Percentiles rank a stretch among this genome's conserved stretches.
phyloP scores from a whole-genome alignment of 2,113 vertebrate genomes.

The Microcebus lehilahytsara region DNA sequence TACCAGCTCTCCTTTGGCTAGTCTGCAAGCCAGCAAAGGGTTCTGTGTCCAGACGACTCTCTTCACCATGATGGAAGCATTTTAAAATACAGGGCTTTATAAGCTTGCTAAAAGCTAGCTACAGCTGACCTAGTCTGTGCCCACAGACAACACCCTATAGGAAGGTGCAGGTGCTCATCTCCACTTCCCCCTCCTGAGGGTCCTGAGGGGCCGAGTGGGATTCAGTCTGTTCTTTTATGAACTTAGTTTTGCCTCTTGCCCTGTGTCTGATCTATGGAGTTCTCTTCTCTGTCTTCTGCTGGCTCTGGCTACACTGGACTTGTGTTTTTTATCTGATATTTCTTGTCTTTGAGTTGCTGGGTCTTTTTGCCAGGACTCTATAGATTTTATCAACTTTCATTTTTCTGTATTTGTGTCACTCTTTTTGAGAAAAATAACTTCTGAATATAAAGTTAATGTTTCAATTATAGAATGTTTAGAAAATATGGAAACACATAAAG shows the following conservation, averaged over 20 bases:
- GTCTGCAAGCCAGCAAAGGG: background rate
- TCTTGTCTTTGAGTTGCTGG: background rate
- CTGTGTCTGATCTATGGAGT: rapidly evolving
- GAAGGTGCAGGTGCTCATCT: rapidly evolving
- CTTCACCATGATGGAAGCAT: background rate
- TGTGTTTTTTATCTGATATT: background rate
- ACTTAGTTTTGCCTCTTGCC: background rate
- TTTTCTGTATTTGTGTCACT: background rate
- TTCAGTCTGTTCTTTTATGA: too few relatives aligned
- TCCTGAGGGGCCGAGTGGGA: background rate
- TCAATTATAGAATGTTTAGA: background rate
- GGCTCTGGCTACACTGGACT: too few relatives aligned
- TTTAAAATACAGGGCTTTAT: background rate
- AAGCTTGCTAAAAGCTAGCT: background rate
- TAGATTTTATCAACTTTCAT: background rate
- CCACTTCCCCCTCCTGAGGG: background rate
- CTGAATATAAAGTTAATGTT: background rate
- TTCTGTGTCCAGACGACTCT: background rate
- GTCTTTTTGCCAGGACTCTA: background rate
- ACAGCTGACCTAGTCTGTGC: background rate
- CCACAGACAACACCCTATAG: rapidly evolving
- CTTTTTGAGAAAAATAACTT: background rate
- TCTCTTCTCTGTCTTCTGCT: background rate
- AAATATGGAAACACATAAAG: background rate
- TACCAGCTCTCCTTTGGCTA: too few relatives aligned